Conservation (phyloP, 2,888 invertebrate genomes). For the Agrenia bidenticulata region DNA sequence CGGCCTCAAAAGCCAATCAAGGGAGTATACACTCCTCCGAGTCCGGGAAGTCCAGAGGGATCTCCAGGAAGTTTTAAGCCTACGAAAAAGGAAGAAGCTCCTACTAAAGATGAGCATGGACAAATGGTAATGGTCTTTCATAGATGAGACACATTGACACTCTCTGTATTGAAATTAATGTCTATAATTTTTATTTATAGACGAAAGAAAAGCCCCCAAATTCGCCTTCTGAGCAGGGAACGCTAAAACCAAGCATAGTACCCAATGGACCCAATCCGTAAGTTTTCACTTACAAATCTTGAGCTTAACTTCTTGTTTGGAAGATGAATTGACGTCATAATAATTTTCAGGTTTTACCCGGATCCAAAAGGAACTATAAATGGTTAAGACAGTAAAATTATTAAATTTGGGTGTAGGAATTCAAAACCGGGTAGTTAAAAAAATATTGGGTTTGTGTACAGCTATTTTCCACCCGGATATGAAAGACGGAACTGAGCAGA, state of each 20-base stretch:
- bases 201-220: background rate
- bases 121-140: background rate
- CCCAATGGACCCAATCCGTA: constrained; percentile 6
- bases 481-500: background rate
- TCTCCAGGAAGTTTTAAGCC: background rate
- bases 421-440: too few relatives aligned
- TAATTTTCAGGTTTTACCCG: too few relatives aligned
- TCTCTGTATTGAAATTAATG: background rate
- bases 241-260: background rate
- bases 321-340: too few relatives aligned
- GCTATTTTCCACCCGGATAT: constrained; percentile 7
- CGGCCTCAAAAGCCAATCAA: background rate
- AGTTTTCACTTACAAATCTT: too few relatives aligned
- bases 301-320: too few relatives aligned
- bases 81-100: background rate
- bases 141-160: too few relatives aligned
- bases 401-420: too few relatives aligned
- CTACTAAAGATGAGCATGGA: constrained; percentile 8
- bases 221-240: constrained; percentile 2
- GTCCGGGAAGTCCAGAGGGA: background rate
- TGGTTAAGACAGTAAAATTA: too few relatives aligned
- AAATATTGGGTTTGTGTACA: too few relatives aligned
- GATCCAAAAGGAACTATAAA: too few relatives aligned
- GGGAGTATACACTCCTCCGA: background rate
- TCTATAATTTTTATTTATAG: background rate